phyloP scores from a whole-genome alignment of 2,797 vertebrate genomes.

The Thaleichthys pacificus region DNA sequence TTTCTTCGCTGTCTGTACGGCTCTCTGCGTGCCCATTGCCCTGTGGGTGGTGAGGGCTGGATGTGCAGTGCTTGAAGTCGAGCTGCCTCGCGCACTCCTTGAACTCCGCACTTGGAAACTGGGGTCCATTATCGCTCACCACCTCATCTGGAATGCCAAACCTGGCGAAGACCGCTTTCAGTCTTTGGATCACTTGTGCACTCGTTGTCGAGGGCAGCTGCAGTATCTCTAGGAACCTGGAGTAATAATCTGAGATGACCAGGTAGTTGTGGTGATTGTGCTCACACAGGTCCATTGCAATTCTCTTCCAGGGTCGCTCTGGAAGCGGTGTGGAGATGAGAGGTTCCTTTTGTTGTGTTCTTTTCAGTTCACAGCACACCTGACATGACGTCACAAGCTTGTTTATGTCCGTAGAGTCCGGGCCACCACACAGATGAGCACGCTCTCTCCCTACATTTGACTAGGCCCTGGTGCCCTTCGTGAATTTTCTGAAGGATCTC shows the following conservation, averaged over 20 bases:
- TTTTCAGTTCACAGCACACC: too few species aligned
- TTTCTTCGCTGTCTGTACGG: too few species aligned
- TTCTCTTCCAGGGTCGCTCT: too few species aligned
- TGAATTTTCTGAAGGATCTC: conserved; percentile 24
- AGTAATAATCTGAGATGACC: conserved; percentile 17
- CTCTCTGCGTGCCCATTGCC: not conserved
- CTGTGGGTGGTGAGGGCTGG: conserved; percentile 15
- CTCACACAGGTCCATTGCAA: not conserved
- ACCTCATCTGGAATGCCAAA: not conserved
- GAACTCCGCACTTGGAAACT: conserved; percentile 13
- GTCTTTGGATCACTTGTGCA: conserved; percentile 10
- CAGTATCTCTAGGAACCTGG: conserved; percentile 17
- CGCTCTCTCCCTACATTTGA: conserved; percentile 31
- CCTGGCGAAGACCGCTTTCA: conserved; percentile 7
- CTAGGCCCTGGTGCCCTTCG: conserved; percentile 30
- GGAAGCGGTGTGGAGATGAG: too few species aligned
- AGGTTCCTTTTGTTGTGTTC: too few species aligned
- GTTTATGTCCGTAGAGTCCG: too few species aligned
- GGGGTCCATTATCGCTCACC: conserved; percentile 2
- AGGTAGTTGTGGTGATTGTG: conserved; percentile 23
- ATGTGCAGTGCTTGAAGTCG: conserved; percentile 22
- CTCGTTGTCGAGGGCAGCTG: conserved; percentile 19
- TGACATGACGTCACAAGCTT: too few species aligned
- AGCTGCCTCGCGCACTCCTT: not conserved
- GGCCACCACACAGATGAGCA: not conserved